Evolutionary conservation across 2,888 invertebrate species (phyloP).

Genomic region (Pachydiplax longipennis): DNA sequence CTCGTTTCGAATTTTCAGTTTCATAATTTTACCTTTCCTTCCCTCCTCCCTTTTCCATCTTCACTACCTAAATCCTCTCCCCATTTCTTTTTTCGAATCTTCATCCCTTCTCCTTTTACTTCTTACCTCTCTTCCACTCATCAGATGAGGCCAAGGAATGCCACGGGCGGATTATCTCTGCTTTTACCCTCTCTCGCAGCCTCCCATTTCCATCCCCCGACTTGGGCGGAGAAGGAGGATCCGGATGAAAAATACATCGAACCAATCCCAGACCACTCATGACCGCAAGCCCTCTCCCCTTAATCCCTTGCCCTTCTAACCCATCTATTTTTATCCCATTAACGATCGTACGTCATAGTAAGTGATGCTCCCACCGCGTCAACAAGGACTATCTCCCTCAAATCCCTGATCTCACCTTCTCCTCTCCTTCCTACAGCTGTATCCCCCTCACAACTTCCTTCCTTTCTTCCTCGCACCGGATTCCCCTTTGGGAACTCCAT

Average conservation of each 20-base stretch:
- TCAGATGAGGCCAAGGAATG: neutral
- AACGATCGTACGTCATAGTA: slow-evolving; percentile 34
- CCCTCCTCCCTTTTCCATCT: no score
- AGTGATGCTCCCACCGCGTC: neutral
- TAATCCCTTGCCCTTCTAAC: neutral
- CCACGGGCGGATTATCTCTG: neutral
- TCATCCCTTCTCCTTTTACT: neutral
- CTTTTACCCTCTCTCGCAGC: neutral
- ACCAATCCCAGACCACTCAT: slow-evolving; percentile 32
- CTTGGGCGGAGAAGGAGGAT: neutral
- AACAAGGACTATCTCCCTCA: neutral
- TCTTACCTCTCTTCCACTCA: neutral
- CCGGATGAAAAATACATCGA: slow-evolving; percentile 34
- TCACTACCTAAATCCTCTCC: no score
- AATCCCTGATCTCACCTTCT: neutral
- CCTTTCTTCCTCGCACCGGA: neutral
- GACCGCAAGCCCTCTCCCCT: slow-evolving; percentile 6
- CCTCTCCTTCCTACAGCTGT: neutral
- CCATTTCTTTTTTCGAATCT: no score
- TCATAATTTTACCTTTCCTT: no score
- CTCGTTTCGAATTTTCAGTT: no score
- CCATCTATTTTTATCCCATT: slow-evolving; percentile 39
- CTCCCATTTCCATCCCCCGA: neutral
- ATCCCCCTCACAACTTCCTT: neutral
- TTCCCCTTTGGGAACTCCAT: slow-evolving; percentile 43